A percentile compares a stretch with the other conserved stretches of the same genome.
These are phyloP conservation scores for Oryzias curvinotus DNA, from an alignment of 2,113 vertebrate species.

Conservation along the genomic window DNA sequence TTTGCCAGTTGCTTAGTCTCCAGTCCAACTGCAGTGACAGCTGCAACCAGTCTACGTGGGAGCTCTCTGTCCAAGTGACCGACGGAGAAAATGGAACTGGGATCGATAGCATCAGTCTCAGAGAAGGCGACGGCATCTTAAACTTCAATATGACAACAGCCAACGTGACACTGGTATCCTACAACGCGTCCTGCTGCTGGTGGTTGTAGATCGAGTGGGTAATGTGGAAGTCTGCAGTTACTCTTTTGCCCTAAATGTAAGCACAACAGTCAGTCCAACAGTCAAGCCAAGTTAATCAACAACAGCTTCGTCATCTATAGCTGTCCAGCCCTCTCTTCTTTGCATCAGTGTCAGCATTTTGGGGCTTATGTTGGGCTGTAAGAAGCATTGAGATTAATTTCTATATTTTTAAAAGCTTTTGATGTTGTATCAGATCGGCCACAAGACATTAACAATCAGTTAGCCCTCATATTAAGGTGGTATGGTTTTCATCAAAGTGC, in stretches of 20 bases:
- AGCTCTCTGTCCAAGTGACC: slow-evolving; percentile 38
- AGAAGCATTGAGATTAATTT: background rate
- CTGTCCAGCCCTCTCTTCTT: slow-evolving; percentile 7
- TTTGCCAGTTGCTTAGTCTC: slow-evolving; percentile 43
- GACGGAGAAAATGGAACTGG: slow-evolving; percentile 54
- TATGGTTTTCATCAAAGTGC: too few species aligned
- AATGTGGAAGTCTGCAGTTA: slow-evolving; percentile 17
- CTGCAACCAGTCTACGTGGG: slow-evolving; percentile 51
- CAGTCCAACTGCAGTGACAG: slow-evolving; percentile 40
- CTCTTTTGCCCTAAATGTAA: background rate
- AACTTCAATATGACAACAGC: slow-evolving; percentile 16
- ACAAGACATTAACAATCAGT: too few species aligned
- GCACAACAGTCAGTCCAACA: too few species aligned
- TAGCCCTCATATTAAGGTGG: too few species aligned
- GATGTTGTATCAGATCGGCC: too few species aligned
- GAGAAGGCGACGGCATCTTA: slow-evolving; percentile 61
- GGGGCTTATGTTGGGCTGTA: background rate
- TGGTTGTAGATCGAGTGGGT: too few species aligned
- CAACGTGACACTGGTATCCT: slow-evolving; percentile 39
- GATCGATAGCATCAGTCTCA: slow-evolving; percentile 39
- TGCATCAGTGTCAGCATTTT: slow-evolving; percentile 9
- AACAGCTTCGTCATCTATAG: background rate
- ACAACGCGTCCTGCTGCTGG: slow-evolving; percentile 66
- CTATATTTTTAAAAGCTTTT: too few species aligned
- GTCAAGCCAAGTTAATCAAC: background rate